Evolutionary conservation across 2,113 vertebrate genomes (phyloP), one percentile per base, ranked within the genome.

Genomic region (Rhea pennata): DNA sequence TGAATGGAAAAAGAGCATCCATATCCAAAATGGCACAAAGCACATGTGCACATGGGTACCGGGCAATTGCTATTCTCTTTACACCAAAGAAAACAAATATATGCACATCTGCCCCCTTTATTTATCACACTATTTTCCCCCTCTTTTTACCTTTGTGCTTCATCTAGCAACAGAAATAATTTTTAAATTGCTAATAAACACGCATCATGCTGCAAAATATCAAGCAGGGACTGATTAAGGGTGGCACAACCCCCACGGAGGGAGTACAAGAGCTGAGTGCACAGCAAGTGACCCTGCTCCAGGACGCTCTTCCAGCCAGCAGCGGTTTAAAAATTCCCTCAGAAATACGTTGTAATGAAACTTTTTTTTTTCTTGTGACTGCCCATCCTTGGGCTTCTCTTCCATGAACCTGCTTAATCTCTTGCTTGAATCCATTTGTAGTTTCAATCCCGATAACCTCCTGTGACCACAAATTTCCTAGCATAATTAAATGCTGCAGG

Each of bases 21-120:
- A 53, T 24, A 66, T 61, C n/a, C 53, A 54, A 36, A 36, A 54
- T 19, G 39, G 26, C 27, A 33, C 1, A 2, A 87, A 22, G n/a
- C 5, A n/a, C 8, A 3, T 5, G 5, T 58, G 29, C 26, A 16
- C 40, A 44, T 0, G 0, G 24, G 5, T 66, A 50, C 44, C 46
- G 65, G 39, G 33, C 51, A 70, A 15, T 7, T 27, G 36, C 31
- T 77, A 21, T 56, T 86, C 24, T 88, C 31, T 50, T 58, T 21
- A 72, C 14, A 64, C 17, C 46, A 81, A 23, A 4, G 5, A 69
- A 15, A 77, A 74, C 20, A 59, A 17, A 79, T 6, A 9, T 15
- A 17, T 19, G 10, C 3, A 13, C 2, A 0, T 12, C 7, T 58
- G 33, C 75, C 51, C 46, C 29, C 12, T 20, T 40, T 62, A 77